Conservation (phyloP, 2,888 invertebrate genomes). For the Sturmia bella region DNA sequence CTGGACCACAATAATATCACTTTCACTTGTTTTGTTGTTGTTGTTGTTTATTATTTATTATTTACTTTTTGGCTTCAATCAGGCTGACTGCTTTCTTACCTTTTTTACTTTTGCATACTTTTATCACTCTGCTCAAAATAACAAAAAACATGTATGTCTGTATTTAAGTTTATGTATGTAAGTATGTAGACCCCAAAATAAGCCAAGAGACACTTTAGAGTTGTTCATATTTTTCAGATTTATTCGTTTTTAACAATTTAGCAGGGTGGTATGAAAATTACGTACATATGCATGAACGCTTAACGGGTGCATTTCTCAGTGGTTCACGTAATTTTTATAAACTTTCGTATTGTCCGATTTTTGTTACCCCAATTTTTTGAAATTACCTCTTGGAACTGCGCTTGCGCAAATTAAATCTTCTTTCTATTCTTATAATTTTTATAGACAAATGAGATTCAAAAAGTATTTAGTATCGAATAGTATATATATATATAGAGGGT, state of each 20-base stretch:
- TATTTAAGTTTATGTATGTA: not conserved
- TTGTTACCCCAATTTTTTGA: too few species aligned
- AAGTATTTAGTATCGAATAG: too few species aligned
- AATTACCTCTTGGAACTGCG: too few species aligned
- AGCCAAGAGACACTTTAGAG: not conserved
- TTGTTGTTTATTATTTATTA: slow-evolving; percentile 26
- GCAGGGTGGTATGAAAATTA: not conserved
- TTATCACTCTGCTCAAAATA: slow-evolving; percentile 44
- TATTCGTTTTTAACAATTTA: not conserved
- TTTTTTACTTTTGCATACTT: slow-evolving; percentile 15
- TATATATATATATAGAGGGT: too few species aligned
- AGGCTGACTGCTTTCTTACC: slow-evolving; percentile 42
- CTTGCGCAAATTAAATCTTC: too few species aligned
- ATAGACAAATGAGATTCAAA: too few species aligned
- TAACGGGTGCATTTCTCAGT: too few species aligned
- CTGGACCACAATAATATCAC: slow-evolving; percentile 71
- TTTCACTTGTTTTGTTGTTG: slow-evolving; percentile 71
- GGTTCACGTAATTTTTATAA: too few species aligned
- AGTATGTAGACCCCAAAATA: not conserved
- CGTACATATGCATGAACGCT: too few species aligned
- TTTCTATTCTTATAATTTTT: too few species aligned
- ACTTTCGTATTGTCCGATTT: too few species aligned
- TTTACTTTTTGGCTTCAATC: slow-evolving; percentile 55
- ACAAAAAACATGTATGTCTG: not conserved
- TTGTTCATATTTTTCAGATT: too few species aligned